Percentiles rank a stretch among this genome's conserved stretches.
Evolutionary conservation across 2,113 vertebrate genomes (phyloP).

Genomic region (Mustela lutreola): DNA sequence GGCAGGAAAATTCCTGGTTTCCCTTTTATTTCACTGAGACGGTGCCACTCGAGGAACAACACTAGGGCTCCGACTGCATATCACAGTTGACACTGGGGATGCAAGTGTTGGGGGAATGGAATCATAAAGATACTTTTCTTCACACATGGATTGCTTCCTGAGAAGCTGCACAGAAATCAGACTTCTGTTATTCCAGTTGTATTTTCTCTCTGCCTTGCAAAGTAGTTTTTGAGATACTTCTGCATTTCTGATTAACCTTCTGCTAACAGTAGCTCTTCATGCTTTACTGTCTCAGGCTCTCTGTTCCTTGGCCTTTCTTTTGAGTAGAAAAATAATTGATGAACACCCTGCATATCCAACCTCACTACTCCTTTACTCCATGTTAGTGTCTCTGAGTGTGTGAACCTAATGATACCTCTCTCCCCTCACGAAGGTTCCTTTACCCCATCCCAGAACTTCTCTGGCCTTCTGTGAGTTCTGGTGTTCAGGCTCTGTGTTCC

Average conservation of each 20-base stretch:
- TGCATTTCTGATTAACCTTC: constrained; percentile 59
- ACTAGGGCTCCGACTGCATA: not conserved
- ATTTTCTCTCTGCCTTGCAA: not conserved
- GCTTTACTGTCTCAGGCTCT: constrained; percentile 42
- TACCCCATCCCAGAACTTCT: not conserved
- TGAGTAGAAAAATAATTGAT: constrained; percentile 44
- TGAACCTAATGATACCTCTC: not conserved
- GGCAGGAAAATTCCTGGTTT: not conserved
- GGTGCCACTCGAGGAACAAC: not conserved
- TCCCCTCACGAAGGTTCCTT: not conserved
- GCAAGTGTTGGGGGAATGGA: not conserved
- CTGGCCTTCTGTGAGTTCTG: not conserved
- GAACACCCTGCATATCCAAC: not conserved
- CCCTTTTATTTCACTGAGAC: not conserved
- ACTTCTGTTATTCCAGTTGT: not conserved
- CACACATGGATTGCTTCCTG: not conserved
- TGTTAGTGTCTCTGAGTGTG: not conserved
- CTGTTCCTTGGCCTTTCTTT: not conserved
- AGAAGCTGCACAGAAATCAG: not conserved
- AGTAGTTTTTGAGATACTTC: constrained; percentile 5
- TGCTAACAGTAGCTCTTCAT: not conserved
- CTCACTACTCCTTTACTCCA: not conserved
- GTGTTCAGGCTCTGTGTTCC: fast-evolving
- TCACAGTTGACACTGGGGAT: fast-evolving
- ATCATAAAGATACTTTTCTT: not conserved